Conservation (phyloP, 2,797 vertebrate species). For the Anas acuta region DNA sequence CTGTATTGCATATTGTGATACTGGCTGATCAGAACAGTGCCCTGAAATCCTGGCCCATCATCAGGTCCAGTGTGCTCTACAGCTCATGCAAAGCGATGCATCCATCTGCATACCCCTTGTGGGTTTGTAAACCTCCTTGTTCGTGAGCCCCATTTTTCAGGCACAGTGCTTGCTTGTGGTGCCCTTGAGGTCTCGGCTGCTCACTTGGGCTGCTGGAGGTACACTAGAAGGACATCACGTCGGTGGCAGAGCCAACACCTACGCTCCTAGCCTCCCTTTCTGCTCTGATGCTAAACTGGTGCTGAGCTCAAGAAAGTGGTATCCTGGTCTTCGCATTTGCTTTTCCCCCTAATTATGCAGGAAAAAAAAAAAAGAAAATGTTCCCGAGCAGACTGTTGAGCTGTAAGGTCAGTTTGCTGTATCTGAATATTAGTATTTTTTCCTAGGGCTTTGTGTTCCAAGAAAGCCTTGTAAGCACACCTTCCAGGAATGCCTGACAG, state of each 20-base stretch:
- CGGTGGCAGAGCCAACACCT: no score
- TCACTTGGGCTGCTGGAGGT: not conserved
- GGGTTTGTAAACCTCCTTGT: not conserved
- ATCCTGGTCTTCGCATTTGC: not conserved
- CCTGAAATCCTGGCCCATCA: not conserved
- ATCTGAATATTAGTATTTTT: not conserved
- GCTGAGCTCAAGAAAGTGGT: not conserved
- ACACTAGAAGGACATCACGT: no score
- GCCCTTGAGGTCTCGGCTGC: rapidly evolving
- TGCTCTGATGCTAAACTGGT: not conserved
- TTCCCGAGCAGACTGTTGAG: not conserved
- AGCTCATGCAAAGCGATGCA: not conserved
- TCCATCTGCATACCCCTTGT: rapidly evolving
- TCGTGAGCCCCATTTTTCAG: no score
- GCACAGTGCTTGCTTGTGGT: not conserved
- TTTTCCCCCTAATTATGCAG: not conserved
- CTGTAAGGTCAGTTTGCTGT: not conserved
- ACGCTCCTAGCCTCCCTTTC: not conserved
- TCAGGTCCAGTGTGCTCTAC: not conserved
- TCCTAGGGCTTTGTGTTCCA: not conserved
- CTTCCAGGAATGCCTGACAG: not conserved
- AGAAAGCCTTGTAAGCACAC: not conserved
- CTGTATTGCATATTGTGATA: rapidly evolving
- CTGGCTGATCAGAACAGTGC: not conserved
- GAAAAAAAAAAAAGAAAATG: not conserved